Base-by-base conservation (phyloP, 2,797 vertebrate genomes). In the Loris lydekkerianus region DNA sequence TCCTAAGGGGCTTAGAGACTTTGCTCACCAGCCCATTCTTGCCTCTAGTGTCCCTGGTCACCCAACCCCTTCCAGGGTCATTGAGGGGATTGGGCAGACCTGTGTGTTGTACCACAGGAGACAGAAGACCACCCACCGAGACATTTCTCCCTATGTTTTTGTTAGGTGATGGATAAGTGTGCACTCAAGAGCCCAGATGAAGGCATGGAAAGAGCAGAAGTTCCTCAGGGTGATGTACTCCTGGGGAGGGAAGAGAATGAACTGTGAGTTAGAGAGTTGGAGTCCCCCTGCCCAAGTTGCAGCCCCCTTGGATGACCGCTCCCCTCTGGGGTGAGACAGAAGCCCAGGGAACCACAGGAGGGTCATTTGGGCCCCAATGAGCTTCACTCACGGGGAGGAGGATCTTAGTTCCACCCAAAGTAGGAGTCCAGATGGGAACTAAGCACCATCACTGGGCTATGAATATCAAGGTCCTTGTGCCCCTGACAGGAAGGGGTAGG, bases 181-280 rank as follows among this genome's bases (percentile, higher is more conserved):
- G 95, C 99, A 99, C 98, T 99, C 99, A 92, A 99, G 98, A 60
- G 99, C 99, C 0, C 99, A 99, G 77, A 99, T 98, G 95, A 99
- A 99, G 97, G 99, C 98, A 11, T 98, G 98, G 69, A 99, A 87
- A 0, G 99, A 99, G 34, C 34, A 34, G 98, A 99, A 99, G 94
- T 99, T 99, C 98, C 99, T 99, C 88, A 99, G 95, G 93, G 99
- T 99, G 58, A 98, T 98, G 96, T 99, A 99, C 91, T 99, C 99
- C 99, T 99, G 97, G 7, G 93, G 37, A 76, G 17, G 94, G 1
- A 67, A 58, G 29, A 75, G 77, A 43, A 56, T 3, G 10, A 0
- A 0, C 13, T 8, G 1, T 23, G 78, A 18, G 7, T 23, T 5
- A 23, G 25, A 56, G 29, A 53, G 31, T 0, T 37, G 17, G 34